phyloP scores from a whole-genome alignment of 2,113 vertebrate genomes.

The Microcebus jonahi region DNA sequence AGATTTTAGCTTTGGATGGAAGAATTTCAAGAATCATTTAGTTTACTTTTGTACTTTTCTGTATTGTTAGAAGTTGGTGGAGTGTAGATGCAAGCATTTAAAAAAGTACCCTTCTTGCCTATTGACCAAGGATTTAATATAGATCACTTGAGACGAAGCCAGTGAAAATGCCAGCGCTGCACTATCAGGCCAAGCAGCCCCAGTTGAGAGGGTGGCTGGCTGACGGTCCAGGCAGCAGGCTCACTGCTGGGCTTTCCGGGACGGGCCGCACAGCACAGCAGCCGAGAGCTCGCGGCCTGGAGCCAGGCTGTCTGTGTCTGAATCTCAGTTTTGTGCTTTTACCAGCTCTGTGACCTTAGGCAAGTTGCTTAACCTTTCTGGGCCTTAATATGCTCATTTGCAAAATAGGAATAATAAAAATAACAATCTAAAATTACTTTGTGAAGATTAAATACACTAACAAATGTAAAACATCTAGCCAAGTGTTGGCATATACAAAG shows the following conservation, averaged over 20 bases:
- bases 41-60: neutral
- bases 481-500: neutral
- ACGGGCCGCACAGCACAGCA: accelerated
- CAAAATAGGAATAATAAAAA: neutral
- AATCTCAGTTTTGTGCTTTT: neutral
- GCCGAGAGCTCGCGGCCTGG: neutral
- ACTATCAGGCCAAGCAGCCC: neutral
- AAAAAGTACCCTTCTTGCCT: neutral
- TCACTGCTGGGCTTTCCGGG: neutral
- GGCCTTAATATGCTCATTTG: neutral
- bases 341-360: neutral
- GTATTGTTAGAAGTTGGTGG: neutral
- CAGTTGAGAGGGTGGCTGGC: neutral
- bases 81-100: neutral
- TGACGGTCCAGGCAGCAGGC: neutral
- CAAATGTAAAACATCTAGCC: neutral
- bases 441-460: neutral
- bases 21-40: neutral
- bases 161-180: neutral
- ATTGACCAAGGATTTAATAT: neutral
- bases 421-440: neutral
- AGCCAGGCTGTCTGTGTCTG: neutral
- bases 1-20: neutral
- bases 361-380: neutral
- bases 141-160: neutral